Percentiles rank a stretch among this genome's conserved stretches.
These are phyloP conservation scores for Gallinago paraguaiae DNA, from an alignment of 2,113 vertebrate genomes.

Conservation along the genomic window DNA sequence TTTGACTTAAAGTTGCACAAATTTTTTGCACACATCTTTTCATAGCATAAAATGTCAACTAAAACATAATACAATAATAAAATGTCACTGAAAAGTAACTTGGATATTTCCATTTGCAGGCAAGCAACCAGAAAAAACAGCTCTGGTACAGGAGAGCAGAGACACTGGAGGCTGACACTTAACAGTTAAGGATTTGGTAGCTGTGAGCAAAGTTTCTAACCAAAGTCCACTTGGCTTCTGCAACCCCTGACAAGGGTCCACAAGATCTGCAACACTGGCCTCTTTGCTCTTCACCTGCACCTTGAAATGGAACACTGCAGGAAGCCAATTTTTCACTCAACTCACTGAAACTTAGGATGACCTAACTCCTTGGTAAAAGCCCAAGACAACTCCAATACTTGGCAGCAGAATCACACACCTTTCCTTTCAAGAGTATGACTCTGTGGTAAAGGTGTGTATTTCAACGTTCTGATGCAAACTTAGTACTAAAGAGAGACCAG, in stretches of 20 bases:
- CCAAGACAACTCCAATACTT: background rate
- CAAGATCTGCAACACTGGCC: background rate
- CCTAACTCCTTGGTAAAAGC: background rate
- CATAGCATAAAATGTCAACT: background rate
- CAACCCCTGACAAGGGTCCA: background rate
- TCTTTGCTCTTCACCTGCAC: background rate
- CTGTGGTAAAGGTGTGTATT: background rate
- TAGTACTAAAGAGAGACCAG: background rate
- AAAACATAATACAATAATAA: background rate
- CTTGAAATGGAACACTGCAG: background rate
- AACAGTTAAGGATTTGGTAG: background rate
- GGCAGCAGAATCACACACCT: accelerated
- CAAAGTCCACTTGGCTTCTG: constrained; percentile 14
- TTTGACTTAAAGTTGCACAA: background rate
- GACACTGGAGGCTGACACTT: background rate
- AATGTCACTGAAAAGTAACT: accelerated
- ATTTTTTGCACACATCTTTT: background rate
- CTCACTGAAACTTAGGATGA: background rate
- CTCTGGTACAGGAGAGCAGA: background rate
- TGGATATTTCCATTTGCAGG: background rate
- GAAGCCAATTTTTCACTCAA: background rate
- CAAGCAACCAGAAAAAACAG: background rate
- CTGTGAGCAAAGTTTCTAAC: background rate
- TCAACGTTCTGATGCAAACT: background rate
- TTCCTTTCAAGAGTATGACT: background rate